Percentiles rank a stretch among this genome's conserved stretches.
Conservation (phyloP, 1,140 invertebrate species). For the Teleogryllus occipitalis region DNA sequence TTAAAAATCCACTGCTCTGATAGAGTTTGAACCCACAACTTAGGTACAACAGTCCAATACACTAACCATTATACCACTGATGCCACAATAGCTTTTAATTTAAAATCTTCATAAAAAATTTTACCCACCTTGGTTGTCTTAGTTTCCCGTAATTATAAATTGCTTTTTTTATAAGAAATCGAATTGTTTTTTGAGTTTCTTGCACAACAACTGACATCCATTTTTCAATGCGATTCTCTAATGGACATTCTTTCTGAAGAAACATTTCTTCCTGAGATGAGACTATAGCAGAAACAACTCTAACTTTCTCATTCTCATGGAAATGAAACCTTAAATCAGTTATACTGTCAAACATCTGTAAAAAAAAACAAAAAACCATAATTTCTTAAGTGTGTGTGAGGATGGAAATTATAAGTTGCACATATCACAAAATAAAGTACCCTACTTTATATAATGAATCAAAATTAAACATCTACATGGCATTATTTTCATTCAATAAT, state of each 20-base stretch:
- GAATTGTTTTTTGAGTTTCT: constrained; percentile 77
- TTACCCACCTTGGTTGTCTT: constrained; percentile 45
- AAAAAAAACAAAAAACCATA: no score
- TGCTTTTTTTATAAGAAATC: constrained; percentile 78
- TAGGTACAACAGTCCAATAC: no score
- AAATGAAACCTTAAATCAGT: constrained; percentile 56
- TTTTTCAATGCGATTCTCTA: constrained; percentile 68
- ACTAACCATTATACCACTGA: no score
- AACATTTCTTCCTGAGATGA: constrained; percentile 85
- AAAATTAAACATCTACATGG: no score
- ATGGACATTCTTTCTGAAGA: constrained; percentile 50
- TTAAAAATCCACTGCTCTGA: no score
- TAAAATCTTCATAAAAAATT: neutral
- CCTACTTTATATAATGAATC: no score
- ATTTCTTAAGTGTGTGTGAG: no score
- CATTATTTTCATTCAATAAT: no score
- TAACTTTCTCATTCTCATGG: constrained; percentile 48
- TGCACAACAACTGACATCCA: constrained; percentile 80
- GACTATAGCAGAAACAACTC: constrained; percentile 66
- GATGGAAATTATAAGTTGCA: no score
- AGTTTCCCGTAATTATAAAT: constrained; percentile 75
- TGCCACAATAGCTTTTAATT: neutral
- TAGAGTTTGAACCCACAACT: no score
- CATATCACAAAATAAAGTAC: no score
- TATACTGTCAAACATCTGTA: constrained; percentile 84